phyloP scores from a whole-genome alignment of 1,140 invertebrate species.

The Argopecten irradians region DNA sequence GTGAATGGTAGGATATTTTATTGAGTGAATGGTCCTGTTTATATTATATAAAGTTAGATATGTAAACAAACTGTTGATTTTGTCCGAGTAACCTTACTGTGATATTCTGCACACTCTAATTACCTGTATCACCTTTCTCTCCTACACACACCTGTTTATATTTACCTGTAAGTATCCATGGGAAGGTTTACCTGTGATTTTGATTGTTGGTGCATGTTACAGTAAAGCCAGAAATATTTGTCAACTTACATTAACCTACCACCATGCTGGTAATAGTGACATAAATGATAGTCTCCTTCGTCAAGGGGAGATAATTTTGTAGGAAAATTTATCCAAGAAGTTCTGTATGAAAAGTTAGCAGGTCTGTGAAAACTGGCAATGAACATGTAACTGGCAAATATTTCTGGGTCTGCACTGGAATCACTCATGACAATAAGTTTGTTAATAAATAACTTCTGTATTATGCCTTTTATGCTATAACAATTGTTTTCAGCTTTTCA shows the following conservation, averaged over 20 bases:
- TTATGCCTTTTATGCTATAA: neutral
- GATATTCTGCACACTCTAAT: neutral
- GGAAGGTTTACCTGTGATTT: neutral
- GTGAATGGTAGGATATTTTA: no score
- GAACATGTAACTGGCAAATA: neutral
- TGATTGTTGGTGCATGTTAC: neutral
- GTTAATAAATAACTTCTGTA: neutral
- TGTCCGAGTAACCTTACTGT: no score
- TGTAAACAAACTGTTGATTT: neutral
- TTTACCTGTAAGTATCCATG: slow-evolving; percentile 14
- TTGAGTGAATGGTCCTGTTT: no score
- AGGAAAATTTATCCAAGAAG: no score
- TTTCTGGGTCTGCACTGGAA: neutral
- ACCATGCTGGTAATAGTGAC: no score
- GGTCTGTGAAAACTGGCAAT: no score
- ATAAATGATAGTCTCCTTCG: no score
- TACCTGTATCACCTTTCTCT: neutral
- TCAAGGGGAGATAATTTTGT: no score
- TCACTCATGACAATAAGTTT: neutral
- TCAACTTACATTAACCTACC: no score
- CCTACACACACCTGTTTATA: neutral
- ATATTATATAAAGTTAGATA: no score
- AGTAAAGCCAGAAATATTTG: neutral
- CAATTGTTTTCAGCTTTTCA: neutral
- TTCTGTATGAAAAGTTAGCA: no score